These are phyloP conservation scores for Picathartes gymnocephalus DNA, from an alignment of 2,113 vertebrate species.

Conservation along the genomic window DNA sequence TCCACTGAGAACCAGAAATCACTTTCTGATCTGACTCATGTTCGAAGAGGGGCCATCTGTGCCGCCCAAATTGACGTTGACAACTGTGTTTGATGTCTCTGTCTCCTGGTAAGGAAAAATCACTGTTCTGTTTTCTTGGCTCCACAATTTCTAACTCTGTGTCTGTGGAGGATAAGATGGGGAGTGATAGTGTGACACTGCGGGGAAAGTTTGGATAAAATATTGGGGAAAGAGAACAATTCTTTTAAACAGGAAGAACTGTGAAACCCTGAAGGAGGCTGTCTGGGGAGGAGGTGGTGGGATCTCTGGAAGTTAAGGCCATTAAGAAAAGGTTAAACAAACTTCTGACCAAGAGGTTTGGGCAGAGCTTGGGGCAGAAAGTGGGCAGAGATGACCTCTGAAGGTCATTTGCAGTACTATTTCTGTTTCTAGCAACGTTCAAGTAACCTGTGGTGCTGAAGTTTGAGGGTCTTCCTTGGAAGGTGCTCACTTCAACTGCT, in stretches of 20 bases:
- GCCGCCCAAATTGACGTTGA: background rate
- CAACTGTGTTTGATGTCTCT: constrained; percentile 17
- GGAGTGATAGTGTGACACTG: background rate
- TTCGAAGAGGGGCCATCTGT: constrained; percentile 21
- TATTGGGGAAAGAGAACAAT: background rate
- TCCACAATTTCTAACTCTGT: background rate
- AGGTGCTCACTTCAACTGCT: background rate
- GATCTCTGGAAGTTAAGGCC: background rate
- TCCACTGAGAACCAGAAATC: constrained; percentile 51
- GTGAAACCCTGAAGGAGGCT: background rate
- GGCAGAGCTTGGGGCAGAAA: background rate
- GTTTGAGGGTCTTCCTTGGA: background rate
- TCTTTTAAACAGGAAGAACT: background rate
- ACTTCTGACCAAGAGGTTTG: background rate
- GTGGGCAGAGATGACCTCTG: background rate
- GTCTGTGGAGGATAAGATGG: background rate
- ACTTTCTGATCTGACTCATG: constrained; percentile 20
- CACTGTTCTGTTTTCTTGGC: background rate
- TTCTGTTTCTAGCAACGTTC: background rate
- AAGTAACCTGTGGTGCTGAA: background rate
- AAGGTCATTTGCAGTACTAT: background rate
- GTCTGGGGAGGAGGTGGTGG: background rate
- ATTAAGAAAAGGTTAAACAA: background rate
- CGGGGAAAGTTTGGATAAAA: background rate
- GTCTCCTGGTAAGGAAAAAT: background rate